Evolutionary conservation across 2,113 vertebrate genomes (phyloP).

Genomic region (Sceloporus undulatus): DNA sequence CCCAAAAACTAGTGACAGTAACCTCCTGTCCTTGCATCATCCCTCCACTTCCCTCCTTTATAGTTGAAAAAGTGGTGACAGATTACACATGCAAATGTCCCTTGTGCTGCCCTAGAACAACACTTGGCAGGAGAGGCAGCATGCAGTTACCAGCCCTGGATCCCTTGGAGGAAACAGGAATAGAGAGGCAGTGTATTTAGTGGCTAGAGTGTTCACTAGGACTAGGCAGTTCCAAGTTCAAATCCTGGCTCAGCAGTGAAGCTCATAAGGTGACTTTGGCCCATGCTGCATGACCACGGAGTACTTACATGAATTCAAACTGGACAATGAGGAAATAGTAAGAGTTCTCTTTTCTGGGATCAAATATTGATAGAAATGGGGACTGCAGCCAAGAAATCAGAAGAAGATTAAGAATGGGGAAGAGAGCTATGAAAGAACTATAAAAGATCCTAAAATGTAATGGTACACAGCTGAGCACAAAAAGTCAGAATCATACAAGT

Average conservation of each 20-base stretch:
- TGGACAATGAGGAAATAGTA: no score
- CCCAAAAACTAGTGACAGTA: not conserved
- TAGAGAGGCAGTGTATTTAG: not conserved
- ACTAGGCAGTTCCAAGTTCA: not conserved
- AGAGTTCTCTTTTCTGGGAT: no score
- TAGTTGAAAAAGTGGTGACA: not conserved
- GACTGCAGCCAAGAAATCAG: no score
- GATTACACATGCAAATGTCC: not conserved
- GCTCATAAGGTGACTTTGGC: no score
- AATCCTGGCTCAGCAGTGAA: not conserved
- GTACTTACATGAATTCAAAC: no score
- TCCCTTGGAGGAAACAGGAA: not conserved
- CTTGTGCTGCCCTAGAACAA: not conserved
- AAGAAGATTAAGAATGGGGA: no score
- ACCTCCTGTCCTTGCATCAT: not conserved
- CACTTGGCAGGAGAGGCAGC: not conserved
- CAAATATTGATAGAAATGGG: no score
- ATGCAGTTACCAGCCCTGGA: not conserved
- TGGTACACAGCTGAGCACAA: no score
- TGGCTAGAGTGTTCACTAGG: not conserved
- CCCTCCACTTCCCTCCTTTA: not conserved
- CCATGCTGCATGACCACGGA: no score
- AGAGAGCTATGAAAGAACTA: no score
- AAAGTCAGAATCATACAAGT: no score
- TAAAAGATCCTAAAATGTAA: no score